Evolutionary conservation across 37 sponge, comb jelly and placozoan species (phyloP), one percentile per base, ranked within the genome.

Genomic region (Lycopodina hypogea): DNA sequence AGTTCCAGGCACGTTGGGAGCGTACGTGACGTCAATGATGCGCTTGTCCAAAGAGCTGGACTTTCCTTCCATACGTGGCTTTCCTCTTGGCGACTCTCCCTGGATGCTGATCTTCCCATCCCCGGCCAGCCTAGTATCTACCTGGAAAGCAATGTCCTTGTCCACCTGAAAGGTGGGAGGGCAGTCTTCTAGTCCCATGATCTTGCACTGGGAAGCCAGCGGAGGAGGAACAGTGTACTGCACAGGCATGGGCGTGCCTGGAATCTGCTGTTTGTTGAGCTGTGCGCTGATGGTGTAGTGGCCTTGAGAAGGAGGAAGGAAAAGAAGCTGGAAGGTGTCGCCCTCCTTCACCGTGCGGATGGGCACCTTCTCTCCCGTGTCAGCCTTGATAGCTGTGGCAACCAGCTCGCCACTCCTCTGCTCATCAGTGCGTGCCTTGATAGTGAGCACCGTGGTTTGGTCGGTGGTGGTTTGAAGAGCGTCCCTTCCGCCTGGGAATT

Each of bases 121-220:
- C 0, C 95, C 95, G 55, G 93, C 95, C 24, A 84, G 77, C 18
- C 79, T 77, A 37, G 81, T 67, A 67, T 92, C 88, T 2, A 92
- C 81, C 34, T 50, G 35, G 53, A 87, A 79, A 15, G 53, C 9
- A 0, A 92, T 80, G 3, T 70, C 71, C 3, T 69, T 70, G 24
- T 79, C 39, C 14, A 80, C 81, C 29, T 76, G 76, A 7, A 79
- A 78, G 38, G 18, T 19, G 12, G 65, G 40, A 28, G 80, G 81
- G 26, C 42, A 50, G 12, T 75, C 72, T n/a, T 84, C 81, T 2
- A 92, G 78, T 3, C 76, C 83, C 19, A 78, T 22, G 30, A 89
- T 56, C 39, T 68, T 33, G 56, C 89, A 89, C 57, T 83, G 79
- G 37, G 78, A 71, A 0, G 84, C 73, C 32, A 81, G 77, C 1